Evolutionary conservation across 1,140 invertebrate species (phyloP).

Genomic region (Conopomorpha cramerella): DNA sequence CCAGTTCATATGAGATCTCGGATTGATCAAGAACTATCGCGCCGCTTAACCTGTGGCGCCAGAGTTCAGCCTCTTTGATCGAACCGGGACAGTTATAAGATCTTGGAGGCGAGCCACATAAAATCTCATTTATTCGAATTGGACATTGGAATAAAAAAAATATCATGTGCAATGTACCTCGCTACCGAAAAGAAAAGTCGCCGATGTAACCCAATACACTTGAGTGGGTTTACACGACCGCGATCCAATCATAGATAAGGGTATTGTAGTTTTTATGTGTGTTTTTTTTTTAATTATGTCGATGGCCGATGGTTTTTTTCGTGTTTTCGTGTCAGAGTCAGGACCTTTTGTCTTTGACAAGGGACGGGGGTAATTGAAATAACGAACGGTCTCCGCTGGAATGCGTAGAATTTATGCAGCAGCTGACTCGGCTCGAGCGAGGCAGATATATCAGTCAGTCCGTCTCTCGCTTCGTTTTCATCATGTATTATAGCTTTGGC

Average conservation of each 20-base stretch:
- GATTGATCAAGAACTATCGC: too few species aligned
- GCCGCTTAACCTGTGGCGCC: too few species aligned
- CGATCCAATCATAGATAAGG: slow-evolving; percentile 57
- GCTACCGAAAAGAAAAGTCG: slow-evolving; percentile 47
- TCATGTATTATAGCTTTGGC: too few species aligned
- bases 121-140: slow-evolving; percentile 5
- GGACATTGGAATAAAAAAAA: slow-evolving; percentile 15
- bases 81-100: too few species aligned
- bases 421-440: slow-evolving; percentile 35
- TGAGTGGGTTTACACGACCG: slow-evolving; percentile 48
- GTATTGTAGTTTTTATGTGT: slow-evolving; percentile 13
- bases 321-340: slow-evolving; percentile 32
- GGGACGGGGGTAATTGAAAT: slow-evolving; percentile 50
- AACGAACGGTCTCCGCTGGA: slow-evolving; percentile 36
- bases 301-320: slow-evolving; percentile 33
- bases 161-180: too few species aligned
- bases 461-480: too few species aligned
- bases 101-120: slow-evolving; percentile 7
- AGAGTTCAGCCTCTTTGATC: too few species aligned
- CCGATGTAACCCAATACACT: slow-evolving; percentile 32
- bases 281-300: slow-evolving; percentile 30
- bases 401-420: slow-evolving; percentile 53
- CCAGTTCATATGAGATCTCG: too few species aligned
- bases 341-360: slow-evolving; percentile 56
- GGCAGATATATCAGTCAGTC: slow-evolving; percentile 23